A percentile compares a stretch with the other conserved stretches of the same genome.
These are phyloP conservation scores for Pseudococcus longispinus DNA, from an alignment of 2,888 invertebrate genomes.

Conservation along the genomic window DNA sequence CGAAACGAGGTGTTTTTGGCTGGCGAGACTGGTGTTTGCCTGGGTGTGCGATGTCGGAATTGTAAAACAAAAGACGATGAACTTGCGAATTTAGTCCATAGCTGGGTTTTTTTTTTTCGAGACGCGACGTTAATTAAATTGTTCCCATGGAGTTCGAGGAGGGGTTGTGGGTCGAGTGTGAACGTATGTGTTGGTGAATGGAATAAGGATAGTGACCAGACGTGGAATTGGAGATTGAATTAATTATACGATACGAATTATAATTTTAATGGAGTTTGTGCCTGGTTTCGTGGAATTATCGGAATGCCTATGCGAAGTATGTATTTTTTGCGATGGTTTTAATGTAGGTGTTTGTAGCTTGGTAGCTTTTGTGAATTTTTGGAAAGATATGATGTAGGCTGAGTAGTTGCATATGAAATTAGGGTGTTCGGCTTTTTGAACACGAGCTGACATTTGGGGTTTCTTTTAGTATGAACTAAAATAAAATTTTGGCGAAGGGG, in stretches of 20 bases:
- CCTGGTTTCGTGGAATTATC: background rate
- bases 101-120: background rate
- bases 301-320: background rate
- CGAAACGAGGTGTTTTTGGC: background rate
- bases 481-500: too few species aligned
- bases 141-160: background rate
- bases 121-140: slow-evolving; percentile 3
- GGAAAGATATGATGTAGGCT: too few species aligned
- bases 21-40: background rate
- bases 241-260: background rate
- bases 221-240: background rate
- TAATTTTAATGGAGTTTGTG: slow-evolving; percentile 1
- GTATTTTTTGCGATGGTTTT: background rate
- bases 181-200: background rate
- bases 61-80: background rate
- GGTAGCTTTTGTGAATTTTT: background rate
- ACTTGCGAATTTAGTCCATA: background rate
- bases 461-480: too few species aligned
- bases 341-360: background rate
- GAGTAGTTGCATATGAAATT: too few species aligned
- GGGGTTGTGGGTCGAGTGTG: background rate
- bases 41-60: background rate
- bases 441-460: too few species aligned
- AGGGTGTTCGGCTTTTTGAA: too few species aligned
- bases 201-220: background rate